phyloP scores from a whole-genome alignment of 2,888 invertebrate genomes.

The Leucophenga montana region DNA sequence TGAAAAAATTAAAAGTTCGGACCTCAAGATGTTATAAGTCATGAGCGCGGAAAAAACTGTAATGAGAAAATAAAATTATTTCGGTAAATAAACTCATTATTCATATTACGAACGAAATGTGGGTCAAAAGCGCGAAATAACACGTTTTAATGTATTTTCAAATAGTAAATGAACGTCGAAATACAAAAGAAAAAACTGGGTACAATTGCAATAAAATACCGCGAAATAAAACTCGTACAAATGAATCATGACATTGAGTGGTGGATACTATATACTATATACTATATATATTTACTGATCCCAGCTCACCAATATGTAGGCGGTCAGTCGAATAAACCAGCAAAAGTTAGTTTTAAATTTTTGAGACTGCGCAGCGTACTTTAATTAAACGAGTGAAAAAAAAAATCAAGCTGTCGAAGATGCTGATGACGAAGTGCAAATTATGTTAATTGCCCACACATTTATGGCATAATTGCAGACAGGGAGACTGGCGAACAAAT shows the following conservation, averaged over 20 bases:
- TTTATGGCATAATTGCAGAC: conserved; percentile 56
- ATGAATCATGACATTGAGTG: neutral
- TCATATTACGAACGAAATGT: conserved; percentile 6
- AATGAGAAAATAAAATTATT: conserved; percentile 7
- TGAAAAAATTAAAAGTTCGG: too few relatives aligned
- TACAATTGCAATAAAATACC: too few relatives aligned
- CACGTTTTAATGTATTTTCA: conserved; percentile 20
- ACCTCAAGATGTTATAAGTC: too few relatives aligned
- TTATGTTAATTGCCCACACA: conserved; percentile 55
- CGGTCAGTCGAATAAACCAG: neutral
- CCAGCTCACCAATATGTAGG: conserved; percentile 7
- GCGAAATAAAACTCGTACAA: too few relatives aligned
- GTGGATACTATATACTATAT: neutral
- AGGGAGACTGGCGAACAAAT: neutral
- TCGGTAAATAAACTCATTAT: conserved; percentile 19
- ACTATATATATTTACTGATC: conserved; percentile 7
- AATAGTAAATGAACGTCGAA: neutral
- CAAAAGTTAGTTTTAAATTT: too few relatives aligned
- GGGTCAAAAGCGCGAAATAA: conserved; percentile 12
- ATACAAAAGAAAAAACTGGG: neutral
- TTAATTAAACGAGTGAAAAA: too few relatives aligned
- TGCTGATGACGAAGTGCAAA: conserved; percentile 51
- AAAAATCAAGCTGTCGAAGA: conserved; percentile 17
- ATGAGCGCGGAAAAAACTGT: too few relatives aligned
- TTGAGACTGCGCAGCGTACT: too few relatives aligned